These are phyloP conservation scores for Eriocheir sinensis DNA, from an alignment of 1,140 invertebrate species.

Conservation along the genomic window DNA sequence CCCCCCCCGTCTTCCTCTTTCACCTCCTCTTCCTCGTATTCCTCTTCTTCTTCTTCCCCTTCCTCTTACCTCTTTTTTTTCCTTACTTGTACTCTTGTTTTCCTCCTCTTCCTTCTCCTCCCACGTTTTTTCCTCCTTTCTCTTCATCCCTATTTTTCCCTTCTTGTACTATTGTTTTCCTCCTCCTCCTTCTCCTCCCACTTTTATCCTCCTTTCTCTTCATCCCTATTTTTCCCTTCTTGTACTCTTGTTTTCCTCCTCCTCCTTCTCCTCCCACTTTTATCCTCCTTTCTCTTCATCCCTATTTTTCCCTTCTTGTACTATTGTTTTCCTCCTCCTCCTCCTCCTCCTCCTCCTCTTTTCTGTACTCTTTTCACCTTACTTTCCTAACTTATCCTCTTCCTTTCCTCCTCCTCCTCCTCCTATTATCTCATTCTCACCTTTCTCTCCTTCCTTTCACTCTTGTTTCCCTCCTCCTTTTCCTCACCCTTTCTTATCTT, in stretches of 20 bases:
- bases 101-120: too few relatives aligned
- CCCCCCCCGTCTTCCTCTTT: too few relatives aligned
- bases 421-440: background rate
- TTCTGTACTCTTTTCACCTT: background rate
- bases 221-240: background rate
- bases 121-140: too few relatives aligned
- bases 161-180: background rate
- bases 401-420: background rate
- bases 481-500: slow-evolving; percentile 23
- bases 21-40: too few relatives aligned
- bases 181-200: background rate
- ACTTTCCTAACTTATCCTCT: background rate
- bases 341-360: background rate
- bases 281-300: background rate
- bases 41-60: too few relatives aligned
- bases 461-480: slow-evolving; percentile 32
- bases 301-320: background rate
- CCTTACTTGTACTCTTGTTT: too few relatives aligned
- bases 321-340: background rate
- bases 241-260: background rate
- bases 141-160: too few relatives aligned
- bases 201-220: slow-evolving; percentile 9
- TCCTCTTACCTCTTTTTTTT: too few relatives aligned
- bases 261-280: background rate
- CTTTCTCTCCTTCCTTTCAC: slow-evolving; percentile 34